Evolutionary conservation across 2,797 vertebrate genomes (phyloP), one percentile per base, ranked within the genome.

Genomic region (Catharus ustulatus): DNA sequence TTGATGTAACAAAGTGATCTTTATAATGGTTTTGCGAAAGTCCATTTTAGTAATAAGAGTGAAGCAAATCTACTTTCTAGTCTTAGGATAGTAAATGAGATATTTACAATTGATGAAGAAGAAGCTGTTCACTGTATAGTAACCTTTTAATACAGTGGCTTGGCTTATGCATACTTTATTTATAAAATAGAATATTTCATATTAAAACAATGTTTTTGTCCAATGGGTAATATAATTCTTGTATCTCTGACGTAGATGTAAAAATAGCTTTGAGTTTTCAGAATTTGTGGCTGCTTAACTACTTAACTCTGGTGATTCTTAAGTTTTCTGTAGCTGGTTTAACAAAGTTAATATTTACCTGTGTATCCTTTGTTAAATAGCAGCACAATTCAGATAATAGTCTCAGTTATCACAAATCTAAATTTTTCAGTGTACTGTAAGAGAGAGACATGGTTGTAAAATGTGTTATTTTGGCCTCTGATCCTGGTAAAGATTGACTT

Each of bases 11-110:
- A 78, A 30, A 66, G 66, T 94, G 62, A 92, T 95, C 82, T 90
- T 87, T 62, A 51, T 82, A 94, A 82, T 93, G 86, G 59, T 72
- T 95, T 95, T 95, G 48, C 91, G 75, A 64, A 94, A 88, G 69
- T 84, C 63, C 14, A 2, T 90, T 96, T 87, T 93, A 82, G 32
- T 84, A 89, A 75, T 74, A 75, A 2, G 29, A 90, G 24, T 84
- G 76, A 51, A 68, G 24, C 11, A 90, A 94, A 95, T 77, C 54
- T 85, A 27, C 72, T 85, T 93, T 82, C 30, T 52, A 9, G 6
- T 93, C 74, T 90, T 91, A 62, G 18, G 36, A 21, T 36, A 62
- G 32, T 75, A 87, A 89, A 86, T 78, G 68, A 84, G 49, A 90
- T 90, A 84, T 89, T 87, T 93, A 49, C 17, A 86, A 24, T 1